Conservation (phyloP, 2,113 vertebrate species). For the Ancistrus triradiatus region DNA sequence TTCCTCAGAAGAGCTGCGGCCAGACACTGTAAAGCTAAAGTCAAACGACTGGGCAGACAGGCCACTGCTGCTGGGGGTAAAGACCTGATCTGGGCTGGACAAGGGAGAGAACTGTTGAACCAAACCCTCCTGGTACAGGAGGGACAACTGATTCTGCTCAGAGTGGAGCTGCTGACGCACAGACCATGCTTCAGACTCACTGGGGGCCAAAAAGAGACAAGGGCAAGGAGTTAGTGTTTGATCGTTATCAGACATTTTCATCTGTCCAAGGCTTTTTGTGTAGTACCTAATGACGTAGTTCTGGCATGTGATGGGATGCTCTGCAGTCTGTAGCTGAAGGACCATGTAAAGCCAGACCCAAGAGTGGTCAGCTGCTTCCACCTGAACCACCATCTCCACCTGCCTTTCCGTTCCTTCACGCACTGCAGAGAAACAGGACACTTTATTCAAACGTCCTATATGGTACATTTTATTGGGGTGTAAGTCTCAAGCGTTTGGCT, state of each 20-base stretch:
- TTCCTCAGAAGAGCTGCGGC: constrained; percentile 65
- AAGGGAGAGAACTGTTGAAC: constrained; percentile 73
- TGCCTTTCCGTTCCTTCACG: constrained; percentile 76
- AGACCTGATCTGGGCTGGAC: constrained; percentile 77
- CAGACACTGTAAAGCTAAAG: constrained; percentile 68
- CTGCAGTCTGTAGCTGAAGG: constrained; percentile 76
- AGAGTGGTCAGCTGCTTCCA: constrained; percentile 71
- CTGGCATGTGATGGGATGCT: constrained; percentile 76
- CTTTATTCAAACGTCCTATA: background rate
- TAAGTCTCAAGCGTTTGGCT: too few species aligned
- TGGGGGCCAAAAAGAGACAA: constrained; percentile 47
- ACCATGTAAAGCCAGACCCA: constrained; percentile 88
- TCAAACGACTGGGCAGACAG: constrained; percentile 74
- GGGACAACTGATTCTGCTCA: constrained; percentile 75
- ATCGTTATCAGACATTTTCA: too few species aligned
- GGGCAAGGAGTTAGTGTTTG: background rate
- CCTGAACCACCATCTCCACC: constrained; percentile 81
- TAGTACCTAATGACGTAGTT: constrained; percentile 87
- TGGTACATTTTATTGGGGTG: too few species aligned
- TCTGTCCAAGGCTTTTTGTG: too few species aligned
- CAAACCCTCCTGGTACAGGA: constrained; percentile 69
- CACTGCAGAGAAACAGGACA: constrained; percentile 63
- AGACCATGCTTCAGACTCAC: constrained; percentile 87
- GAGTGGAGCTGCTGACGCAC: constrained; percentile 83
- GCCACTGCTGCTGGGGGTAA: constrained; percentile 72